Evolutionary conservation across 1,140 invertebrate species (phyloP).

Genomic region (Brachionus plicatilis): DNA sequence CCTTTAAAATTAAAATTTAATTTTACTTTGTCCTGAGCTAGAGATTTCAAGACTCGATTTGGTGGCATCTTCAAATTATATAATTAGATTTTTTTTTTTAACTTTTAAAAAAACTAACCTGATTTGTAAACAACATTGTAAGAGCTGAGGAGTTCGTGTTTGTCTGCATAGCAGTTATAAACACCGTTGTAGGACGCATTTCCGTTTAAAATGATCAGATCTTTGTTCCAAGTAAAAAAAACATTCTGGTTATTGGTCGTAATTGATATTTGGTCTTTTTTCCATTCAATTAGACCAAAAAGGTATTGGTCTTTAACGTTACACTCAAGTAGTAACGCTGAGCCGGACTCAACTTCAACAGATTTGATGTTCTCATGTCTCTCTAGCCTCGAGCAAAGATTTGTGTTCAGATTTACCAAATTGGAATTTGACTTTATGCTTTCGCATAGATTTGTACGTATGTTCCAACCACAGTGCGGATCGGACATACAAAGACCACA

Average conservation of each 20-base stretch:
- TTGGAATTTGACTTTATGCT: background rate
- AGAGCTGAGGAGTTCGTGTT: background rate
- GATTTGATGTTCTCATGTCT: background rate
- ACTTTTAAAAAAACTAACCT: background rate
- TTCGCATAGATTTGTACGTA: conserved; percentile 13
- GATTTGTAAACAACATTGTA: background rate
- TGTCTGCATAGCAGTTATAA: conserved; percentile 24
- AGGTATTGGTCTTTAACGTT: conserved; percentile 2
- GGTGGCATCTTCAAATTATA: background rate
- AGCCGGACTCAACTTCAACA: background rate
- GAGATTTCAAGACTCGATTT: background rate
- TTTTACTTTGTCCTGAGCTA: background rate
- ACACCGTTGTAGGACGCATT: background rate
- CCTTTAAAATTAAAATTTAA: background rate
- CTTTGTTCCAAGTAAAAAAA: conserved; percentile 28
- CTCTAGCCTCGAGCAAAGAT: conserved; percentile 1
- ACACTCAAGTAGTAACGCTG: background rate
- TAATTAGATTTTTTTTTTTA: background rate
- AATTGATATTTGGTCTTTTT: conserved; percentile 6
- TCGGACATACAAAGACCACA: conserved; percentile 6
- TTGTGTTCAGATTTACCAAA: background rate
- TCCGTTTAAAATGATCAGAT: conserved; percentile 14
- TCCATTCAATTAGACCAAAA: conserved; percentile 22
- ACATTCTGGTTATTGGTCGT: background rate
- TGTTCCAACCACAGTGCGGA: conserved; percentile 27